These are phyloP conservation scores for Ranitomeya variabilis DNA, from an alignment of 2,113 vertebrate genomes.

Conservation along the genomic window DNA sequence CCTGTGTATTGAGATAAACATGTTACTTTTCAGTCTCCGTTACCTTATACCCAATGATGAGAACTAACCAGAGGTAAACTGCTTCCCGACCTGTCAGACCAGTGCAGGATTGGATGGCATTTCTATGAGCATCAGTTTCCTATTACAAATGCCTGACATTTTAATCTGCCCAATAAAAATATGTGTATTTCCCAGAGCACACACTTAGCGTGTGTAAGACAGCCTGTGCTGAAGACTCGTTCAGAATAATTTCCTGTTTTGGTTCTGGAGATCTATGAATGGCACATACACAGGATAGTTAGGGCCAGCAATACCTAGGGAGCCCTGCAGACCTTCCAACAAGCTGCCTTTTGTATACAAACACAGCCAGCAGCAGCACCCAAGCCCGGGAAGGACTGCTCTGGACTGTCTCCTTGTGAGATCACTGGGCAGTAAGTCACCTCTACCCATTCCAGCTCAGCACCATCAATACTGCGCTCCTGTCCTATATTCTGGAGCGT, in stretches of 20 bases:
- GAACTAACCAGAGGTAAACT: not conserved
- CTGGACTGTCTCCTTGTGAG: constrained; percentile 69
- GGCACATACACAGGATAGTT: constrained; percentile 13
- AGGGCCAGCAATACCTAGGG: constrained; percentile 77
- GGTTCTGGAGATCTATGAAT: not conserved
- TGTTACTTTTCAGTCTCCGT: not conserved
- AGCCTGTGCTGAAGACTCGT: not conserved
- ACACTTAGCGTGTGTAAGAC: not conserved
- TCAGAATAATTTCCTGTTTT: constrained; percentile 21
- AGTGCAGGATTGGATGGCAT: not conserved
- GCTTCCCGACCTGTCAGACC: not conserved
- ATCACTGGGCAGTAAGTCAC: constrained; percentile 56
- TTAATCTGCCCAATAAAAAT: constrained; percentile 12
- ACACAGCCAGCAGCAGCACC: constrained; percentile 66
- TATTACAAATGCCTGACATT: constrained; percentile 5
- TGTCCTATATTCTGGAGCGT: no score
- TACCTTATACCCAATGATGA: not conserved
- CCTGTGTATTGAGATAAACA: not conserved
- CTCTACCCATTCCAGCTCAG: constrained; percentile 27
- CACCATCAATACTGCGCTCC: not conserved
- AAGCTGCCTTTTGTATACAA: constrained; percentile 78
- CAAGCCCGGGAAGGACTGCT: constrained; percentile 69
- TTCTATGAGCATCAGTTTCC: not conserved
- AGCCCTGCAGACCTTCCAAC: constrained; percentile 80
- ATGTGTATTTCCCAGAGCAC: not conserved